Evolutionary conservation across 2,888 invertebrate species (phyloP), one percentile per base, ranked within the genome.

Genomic region (Julus scandinavius): DNA sequence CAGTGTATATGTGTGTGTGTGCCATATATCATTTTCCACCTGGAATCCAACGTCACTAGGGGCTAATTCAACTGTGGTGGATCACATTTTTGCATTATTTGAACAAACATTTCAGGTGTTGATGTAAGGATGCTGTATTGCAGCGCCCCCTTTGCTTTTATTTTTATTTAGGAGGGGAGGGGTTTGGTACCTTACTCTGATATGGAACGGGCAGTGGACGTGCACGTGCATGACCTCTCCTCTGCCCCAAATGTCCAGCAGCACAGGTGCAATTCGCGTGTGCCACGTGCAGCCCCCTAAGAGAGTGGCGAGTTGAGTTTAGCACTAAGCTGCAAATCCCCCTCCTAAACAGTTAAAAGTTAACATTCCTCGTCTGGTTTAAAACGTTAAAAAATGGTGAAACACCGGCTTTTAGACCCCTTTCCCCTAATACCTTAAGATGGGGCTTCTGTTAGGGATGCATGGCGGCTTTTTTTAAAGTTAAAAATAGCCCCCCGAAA

Each of bases 61-160:
- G 20, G 80, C 80, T 80, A 1, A 13, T 15, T 80, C 11, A 7
- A 15, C 3, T 80, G 1, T n/a, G 83, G 83, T 83, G 83, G n/a
- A 1, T 40, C 83, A 11, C 83, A 83, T 40, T 40, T 58, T 58
- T 4, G 15, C 38, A 13, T 20, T 83, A 83, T 83, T 83, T 83
- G 40, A 84, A 84, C 84, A 7, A 84, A 45, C 1, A 7, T 84
- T 84, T 6, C 4, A 38, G 45, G 38, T 84, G 40, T 84, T 84
- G 20, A 83, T 83, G 38, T 15, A 83, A 4, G 84, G 84, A 11
- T 15, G 38, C 6, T 84, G 84, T 5, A 38, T 84, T 5, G 84
- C 83, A 38, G 29, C 83, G 83, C 83, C 83, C 83, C 20, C 83
- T 83, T 83, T n/a, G n/a, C 83, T n/a, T 83, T n/a, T 11, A 83